phyloP scores from a whole-genome alignment of 1,140 invertebrate genomes.

The Drosophila repleta region DNA sequence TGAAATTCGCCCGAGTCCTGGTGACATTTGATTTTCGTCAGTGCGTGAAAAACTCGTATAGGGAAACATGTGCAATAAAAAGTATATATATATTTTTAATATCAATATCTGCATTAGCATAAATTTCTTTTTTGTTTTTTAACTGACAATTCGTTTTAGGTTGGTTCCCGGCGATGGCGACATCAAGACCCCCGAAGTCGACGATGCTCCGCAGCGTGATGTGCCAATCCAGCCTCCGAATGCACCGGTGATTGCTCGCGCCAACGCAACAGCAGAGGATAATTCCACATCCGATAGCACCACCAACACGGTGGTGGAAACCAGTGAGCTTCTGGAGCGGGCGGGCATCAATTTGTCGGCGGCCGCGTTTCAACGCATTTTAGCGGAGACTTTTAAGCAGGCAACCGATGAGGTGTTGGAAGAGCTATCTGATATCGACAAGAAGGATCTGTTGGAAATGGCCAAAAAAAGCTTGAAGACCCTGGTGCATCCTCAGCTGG shows the following conservation, averaged over 20 bases:
- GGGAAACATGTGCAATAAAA: too few relatives aligned
- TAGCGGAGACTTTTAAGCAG: constrained; percentile 98
- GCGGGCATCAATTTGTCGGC: constrained; percentile 97
- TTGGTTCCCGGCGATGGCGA: constrained; percentile 99
- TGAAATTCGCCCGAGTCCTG: too few relatives aligned
- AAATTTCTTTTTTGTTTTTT: too few relatives aligned
- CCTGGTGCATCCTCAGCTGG: constrained; percentile 94
- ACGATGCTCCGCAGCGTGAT: constrained; percentile 99
- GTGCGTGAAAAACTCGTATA: too few relatives aligned
- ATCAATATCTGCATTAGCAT: too few relatives aligned
- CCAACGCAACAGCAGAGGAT: constrained; percentile 99
- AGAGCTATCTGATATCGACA: constrained; percentile 90
- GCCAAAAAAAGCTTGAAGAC: constrained; percentile 96
- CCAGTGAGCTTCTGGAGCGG: constrained; percentile 98
- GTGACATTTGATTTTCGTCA: too few relatives aligned
- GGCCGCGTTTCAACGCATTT: constrained; percentile 96
- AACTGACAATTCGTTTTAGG: constrained; percentile 86
- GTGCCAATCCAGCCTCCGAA: constrained; percentile 99
- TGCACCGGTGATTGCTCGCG: constrained; percentile 97
- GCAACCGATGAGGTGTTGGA: constrained; percentile 94
- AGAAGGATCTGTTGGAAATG: constrained; percentile 92
- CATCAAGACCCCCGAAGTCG: constrained; percentile 99
- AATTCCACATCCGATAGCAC: constrained; percentile 99
- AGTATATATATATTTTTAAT: too few relatives aligned
- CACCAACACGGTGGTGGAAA: constrained; percentile 98